phyloP scores from a whole-genome alignment of 2,888 invertebrate species.

The Terebella lapidaria region DNA sequence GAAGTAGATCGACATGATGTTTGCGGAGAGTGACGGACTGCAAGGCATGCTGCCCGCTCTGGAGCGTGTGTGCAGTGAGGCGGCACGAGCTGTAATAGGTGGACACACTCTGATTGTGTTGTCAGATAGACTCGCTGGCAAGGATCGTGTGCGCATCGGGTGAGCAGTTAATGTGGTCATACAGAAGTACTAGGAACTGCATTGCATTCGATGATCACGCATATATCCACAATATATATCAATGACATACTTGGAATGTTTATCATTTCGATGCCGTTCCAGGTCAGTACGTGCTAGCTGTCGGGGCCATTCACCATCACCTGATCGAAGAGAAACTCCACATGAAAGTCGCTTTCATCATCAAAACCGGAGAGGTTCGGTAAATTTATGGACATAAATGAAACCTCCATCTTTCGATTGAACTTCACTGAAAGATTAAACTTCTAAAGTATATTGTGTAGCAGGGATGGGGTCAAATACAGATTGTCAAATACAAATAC shows the following conservation, averaged over 20 bases:
- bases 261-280: conserved; percentile 67
- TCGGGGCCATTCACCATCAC: conserved; percentile 93
- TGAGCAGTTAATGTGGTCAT: conserved; percentile 15
- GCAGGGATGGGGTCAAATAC: no score
- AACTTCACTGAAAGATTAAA: no score
- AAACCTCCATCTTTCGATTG: no score
- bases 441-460: no score
- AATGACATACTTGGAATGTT: neutral
- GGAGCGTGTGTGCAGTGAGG: conserved; percentile 73
- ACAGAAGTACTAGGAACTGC: conserved; percentile 20
- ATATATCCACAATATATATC: no score
- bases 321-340: conserved; percentile 91
- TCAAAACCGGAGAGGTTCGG: conserved; percentile 87
- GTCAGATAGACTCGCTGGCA: conserved; percentile 24
- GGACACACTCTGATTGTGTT: conserved; percentile 64
- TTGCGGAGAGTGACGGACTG: conserved; percentile 68
- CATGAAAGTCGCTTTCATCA: conserved; percentile 90
- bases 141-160: conserved; percentile 21
- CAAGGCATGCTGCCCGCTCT: conserved; percentile 75
- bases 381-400: no score
- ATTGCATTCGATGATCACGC: conserved; percentile 21
- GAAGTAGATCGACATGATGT: conserved; percentile 83
- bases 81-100: conserved; percentile 70
- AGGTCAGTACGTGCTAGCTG: conserved; percentile 75
- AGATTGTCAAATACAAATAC: no score